A percentile compares a stretch with the other conserved stretches of the same genome.
These are phyloP conservation scores for Minunthozetes semirufus DNA, from an alignment of 2,888 invertebrate genomes.

Conservation along the genomic window DNA sequence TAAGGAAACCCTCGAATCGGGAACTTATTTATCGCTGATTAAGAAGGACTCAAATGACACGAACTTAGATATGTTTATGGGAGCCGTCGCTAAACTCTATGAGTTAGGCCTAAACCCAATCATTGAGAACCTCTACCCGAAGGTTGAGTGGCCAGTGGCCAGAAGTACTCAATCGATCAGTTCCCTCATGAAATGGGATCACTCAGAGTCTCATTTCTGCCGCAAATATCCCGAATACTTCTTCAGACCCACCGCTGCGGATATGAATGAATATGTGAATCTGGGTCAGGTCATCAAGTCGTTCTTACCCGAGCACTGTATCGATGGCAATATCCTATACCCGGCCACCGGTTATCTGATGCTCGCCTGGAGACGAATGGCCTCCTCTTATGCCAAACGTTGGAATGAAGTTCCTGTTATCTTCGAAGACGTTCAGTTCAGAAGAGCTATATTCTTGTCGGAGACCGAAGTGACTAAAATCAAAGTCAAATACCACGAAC, in stretches of 20 bases:
- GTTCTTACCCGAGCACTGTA: conserved; percentile 64
- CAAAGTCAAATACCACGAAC: conserved; percentile 44
- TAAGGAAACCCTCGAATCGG: not conserved
- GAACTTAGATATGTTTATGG: conserved; percentile 53
- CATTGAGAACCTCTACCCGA: conserved; percentile 60
- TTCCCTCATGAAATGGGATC: conserved; percentile 84
- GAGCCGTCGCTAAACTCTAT: conserved; percentile 71
- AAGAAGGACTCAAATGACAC: conserved; percentile 47
- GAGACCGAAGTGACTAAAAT: conserved; percentile 7
- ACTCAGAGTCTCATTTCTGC: conserved; percentile 53
- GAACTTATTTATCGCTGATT: conserved; percentile 68
- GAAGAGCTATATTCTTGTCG: conserved; percentile 14
- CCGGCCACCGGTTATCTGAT: conserved; percentile 54
- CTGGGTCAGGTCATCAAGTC: conserved; percentile 43
- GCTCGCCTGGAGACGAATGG: conserved; percentile 73
- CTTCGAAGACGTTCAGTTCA: conserved; percentile 30
- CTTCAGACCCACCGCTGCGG: conserved; percentile 45
- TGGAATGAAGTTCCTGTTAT: conserved; percentile 24
- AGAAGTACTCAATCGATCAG: conserved; percentile 84
- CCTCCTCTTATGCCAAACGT: conserved; percentile 39
- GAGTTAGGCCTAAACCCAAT: conserved; percentile 71
- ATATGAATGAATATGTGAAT: conserved; percentile 55
- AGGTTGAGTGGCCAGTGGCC: conserved; percentile 66
- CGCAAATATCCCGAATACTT: conserved; percentile 37
- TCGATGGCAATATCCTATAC: conserved; percentile 53